A percentile compares a stretch with the other conserved stretches of the same genome.
phyloP scores from a whole-genome alignment of 1,140 invertebrate species.

The Piezodorus guildinii region DNA sequence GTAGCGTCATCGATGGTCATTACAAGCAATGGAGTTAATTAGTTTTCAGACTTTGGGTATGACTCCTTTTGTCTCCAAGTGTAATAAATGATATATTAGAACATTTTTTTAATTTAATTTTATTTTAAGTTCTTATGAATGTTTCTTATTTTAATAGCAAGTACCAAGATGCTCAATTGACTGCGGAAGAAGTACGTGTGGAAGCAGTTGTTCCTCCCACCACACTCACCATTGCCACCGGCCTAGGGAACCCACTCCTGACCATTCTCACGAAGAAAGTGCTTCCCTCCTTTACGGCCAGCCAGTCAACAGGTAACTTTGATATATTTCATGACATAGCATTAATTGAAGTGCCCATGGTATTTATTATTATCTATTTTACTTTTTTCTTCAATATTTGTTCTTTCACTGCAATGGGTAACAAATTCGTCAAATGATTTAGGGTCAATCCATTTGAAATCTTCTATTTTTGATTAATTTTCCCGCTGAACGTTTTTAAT shows the following conservation, averaged over 20 bases:
- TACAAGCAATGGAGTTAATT: too few relatives aligned
- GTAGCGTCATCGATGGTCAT: too few relatives aligned
- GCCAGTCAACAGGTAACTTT: constrained; percentile 20
- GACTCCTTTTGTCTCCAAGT: neutral
- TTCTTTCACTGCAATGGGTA: too few relatives aligned
- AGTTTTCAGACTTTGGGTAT: neutral
- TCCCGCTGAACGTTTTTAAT: too few relatives aligned
- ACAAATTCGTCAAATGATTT: too few relatives aligned
- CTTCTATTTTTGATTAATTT: too few relatives aligned
- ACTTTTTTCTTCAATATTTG: too few relatives aligned
- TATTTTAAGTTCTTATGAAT: neutral
- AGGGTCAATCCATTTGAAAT: too few relatives aligned
- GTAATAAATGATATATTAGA: neutral
- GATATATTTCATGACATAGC: too few relatives aligned
- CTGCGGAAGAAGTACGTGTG: constrained; percentile 19
- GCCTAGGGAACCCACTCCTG: constrained; percentile 12
- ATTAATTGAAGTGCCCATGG: neutral
- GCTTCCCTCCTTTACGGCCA: constrained; percentile 23
- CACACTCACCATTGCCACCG: constrained; percentile 20
- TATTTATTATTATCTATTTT: too few relatives aligned
- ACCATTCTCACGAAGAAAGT: constrained; percentile 22
- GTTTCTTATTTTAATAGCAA: neutral
- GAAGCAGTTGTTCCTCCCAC: constrained; percentile 20
- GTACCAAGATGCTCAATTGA: constrained; percentile 16
- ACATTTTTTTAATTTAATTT: neutral